Conservation (phyloP, 1,140 invertebrate species). For the silkworm (Bombyx mori) region ASM3026992v2 NC_085107.1:16365501-16366000, state of each 20-base stretch:
- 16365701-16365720: too few species aligned
- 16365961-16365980: constrained; percentile 73
- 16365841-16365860: too few species aligned
- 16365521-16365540: constrained; percentile 96
- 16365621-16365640: constrained; percentile 91
- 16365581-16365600: constrained; percentile 91
- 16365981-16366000: constrained; percentile 92
- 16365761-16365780: too few species aligned
- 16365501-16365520: constrained; percentile 91
- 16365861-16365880: too few species aligned
- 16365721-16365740: too few species aligned
- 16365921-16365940: constrained; percentile 54
- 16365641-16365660: constrained; percentile 91
- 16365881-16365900: constrained; percentile 24
- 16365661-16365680: not conserved
- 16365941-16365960: constrained; percentile 36
- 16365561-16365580: constrained; percentile 94
- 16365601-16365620: constrained; percentile 88
- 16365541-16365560: constrained; percentile 96
- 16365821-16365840: too few species aligned
- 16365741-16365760: too few species aligned
- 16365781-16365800: too few species aligned
- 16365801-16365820: too few species aligned
- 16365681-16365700: not conserved
- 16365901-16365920: constrained; percentile 46